These are phyloP conservation scores for Cichladusa arquata DNA, from an alignment of 2,113 vertebrate genomes.

Conservation along the genomic window DNA sequence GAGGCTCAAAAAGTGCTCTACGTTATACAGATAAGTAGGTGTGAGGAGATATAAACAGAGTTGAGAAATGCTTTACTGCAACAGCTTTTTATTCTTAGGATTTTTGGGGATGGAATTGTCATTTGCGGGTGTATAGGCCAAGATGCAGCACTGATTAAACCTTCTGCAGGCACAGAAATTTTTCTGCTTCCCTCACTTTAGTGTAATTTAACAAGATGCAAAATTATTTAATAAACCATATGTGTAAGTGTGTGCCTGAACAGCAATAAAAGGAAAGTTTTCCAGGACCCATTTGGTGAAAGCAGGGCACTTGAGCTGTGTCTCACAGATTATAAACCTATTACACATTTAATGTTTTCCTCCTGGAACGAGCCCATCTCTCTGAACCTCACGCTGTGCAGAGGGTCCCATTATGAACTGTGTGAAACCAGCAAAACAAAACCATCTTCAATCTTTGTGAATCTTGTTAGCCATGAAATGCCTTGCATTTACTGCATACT, in stretches of 20 bases:
- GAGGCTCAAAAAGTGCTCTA: not conserved
- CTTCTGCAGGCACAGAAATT: not conserved
- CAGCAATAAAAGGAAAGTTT: not conserved
- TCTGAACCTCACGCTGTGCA: not conserved
- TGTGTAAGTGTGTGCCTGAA: not conserved
- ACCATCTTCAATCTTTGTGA: constrained; percentile 1
- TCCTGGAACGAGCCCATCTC: not conserved
- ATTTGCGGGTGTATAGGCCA: not conserved
- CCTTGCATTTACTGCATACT: constrained; percentile 25
- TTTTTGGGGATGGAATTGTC: not conserved
- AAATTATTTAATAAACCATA: not conserved
- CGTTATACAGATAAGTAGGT: not conserved
- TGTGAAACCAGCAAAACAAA: constrained; percentile 51
- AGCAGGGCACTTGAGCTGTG: not conserved
- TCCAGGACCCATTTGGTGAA: not conserved
- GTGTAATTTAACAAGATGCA: not conserved
- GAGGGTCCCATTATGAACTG: constrained; percentile 33
- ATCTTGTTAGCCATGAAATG: constrained; percentile 22
- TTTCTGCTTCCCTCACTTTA: not conserved
- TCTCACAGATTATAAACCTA: constrained; percentile 32
- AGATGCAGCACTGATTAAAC: not conserved
- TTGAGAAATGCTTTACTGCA: not conserved
- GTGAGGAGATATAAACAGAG: not conserved
- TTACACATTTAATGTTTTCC: not conserved
- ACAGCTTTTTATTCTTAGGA: not conserved